Base-by-base conservation (phyloP, 2,797 vertebrate genomes). In the Tolypeutes matacus region DNA sequence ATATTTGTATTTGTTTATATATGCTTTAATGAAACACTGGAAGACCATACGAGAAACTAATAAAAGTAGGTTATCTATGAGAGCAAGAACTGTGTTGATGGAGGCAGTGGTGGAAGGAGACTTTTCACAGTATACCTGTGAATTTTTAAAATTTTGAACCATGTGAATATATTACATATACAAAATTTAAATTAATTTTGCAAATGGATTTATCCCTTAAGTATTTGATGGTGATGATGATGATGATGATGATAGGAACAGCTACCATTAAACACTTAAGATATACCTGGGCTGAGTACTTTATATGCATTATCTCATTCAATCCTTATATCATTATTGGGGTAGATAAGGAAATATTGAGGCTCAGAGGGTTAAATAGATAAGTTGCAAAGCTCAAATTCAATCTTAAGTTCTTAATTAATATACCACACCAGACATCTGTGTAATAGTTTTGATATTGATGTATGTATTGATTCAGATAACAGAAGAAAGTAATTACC, bases 401-500 rank as follows among this genome's bases (percentile, higher is more conserved):
- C 42, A 88, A 58, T n/a, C 20, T 17, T 7, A 93, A 81, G 53
- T 70, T 51, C 20, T 76, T 83, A 93, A 51, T 34, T 1, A n/a
- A 21, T 78, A 9, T 62, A 69, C 13, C 36, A 80, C 53, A 91
- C 7, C n/a, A 7, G 39, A 18, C 3, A 89, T 73, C 49, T 93
- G 23, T 34, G 6, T 53, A 86, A 76, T 3, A 39, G 51, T 72
- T 86, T 80, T 81, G 56, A 60, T 49, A 83, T 0, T 90, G 62
- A 86, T n/a, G 39, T 21, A 70, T 64, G 25, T 62, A 81, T 8
- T 67, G 46, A 93, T 1, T 69, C 67, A 86, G 60, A 86, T 23
- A 92, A 84, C 12, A 56, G 34, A 78, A 81, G 80, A 95, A 76
- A 65, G 13, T 39, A 76, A 77, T 97, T 98, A 99, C 99, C 99